Evolutionary conservation across 2,797 vertebrate species (phyloP), one percentile per base, ranked within the genome.

Genomic region (Gallinago stenura): DNA sequence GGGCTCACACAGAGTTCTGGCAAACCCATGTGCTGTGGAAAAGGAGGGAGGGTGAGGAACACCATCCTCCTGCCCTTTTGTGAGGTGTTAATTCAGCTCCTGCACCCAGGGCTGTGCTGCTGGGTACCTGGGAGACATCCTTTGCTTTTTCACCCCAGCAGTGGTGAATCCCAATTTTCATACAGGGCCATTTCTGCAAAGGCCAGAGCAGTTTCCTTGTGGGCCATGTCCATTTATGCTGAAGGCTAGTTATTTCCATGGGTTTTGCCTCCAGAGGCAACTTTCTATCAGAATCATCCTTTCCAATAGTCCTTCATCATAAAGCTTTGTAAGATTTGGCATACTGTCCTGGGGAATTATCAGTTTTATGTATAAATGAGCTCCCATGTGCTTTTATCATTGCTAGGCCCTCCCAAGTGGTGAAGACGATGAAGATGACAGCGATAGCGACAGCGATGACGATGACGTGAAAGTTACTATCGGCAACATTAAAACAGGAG

Each of bases 381-480:
- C 65, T 79, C 6, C n/a, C 41, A 15, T 81, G 45, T 90, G 71
- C 5, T 70, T 83, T 19, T 37, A 1, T 69, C 78, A 12, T 78
- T 90, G 24, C 51, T 69, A 98, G 98, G 90, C 85, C 69, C 92
- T 96, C 26, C 97, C 96, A 35, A 98, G 97, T 14, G 96, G 97
- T 25, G 97, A 98, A 75, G 97, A 98, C 30, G 98, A 98, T 6
- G 98, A 98, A 26, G 97, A 96, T 7, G 97, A 98, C 68, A 98
- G 97, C 0, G 97, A 98, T 48, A 98, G 97, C 0, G 98, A 98
- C 93, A 98, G 97, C 3, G 98, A 98, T 15, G 98, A 98, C 0
- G 98, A 98, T 8, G 98, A 98, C 5, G 98, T 98, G 82, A 97
- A 97, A 66, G 98, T 98, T 41, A 98, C 98, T 2, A 98, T 98